Base-by-base conservation (phyloP, 2,888 invertebrate genomes). In the Dasypolia templi region DNA sequence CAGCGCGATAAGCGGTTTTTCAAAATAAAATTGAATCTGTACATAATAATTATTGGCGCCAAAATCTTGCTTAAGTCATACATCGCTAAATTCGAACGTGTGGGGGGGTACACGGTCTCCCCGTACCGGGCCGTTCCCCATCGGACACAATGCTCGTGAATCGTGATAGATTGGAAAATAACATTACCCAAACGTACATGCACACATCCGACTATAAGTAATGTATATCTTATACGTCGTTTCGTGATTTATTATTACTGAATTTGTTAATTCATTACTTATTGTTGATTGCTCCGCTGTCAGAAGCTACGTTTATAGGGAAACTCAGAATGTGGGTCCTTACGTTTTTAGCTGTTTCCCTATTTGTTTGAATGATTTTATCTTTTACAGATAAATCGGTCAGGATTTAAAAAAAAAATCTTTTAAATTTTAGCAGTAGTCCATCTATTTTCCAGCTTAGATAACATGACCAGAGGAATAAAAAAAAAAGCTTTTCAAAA, bases 91-190 rank as follows among this genome's bases (percentile, higher is more conserved):
- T 61, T 61, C 22, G 59, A 79, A 75, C 73, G 83, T 81, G n/a
- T n/a, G n/a, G n/a, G n/a, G n/a, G n/a, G n/a, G n/a, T n/a, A n/a
- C n/a, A n/a, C n/a, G n/a, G n/a, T n/a, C 46, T 63, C 85, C 86
- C 78, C 83, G 67, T 79, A 77, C 83, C 85, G 81, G 71, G 76
- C 73, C 59, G 42, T 19, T 72, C 72, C 85, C 77, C 75, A 75
- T 71, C 82, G 77, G 72, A 85, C 85, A 91, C 88, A 91, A 88
- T 86, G 84, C 80, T 75, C 72, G 79, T 93, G 93, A 93, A 79
- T 75, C 72, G 79, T 93, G 93, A 93, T 92, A 91, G 92, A 93
- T 93, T 91, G 89, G 89, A 86, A 92, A 90, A 91, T 89, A 90
- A 90, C 91, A 92, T 91, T 91, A 91, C 89, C 87, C 76, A 86